phyloP scores from a whole-genome alignment of 1,140 invertebrate species.

The Drosophila busckii region DNA sequence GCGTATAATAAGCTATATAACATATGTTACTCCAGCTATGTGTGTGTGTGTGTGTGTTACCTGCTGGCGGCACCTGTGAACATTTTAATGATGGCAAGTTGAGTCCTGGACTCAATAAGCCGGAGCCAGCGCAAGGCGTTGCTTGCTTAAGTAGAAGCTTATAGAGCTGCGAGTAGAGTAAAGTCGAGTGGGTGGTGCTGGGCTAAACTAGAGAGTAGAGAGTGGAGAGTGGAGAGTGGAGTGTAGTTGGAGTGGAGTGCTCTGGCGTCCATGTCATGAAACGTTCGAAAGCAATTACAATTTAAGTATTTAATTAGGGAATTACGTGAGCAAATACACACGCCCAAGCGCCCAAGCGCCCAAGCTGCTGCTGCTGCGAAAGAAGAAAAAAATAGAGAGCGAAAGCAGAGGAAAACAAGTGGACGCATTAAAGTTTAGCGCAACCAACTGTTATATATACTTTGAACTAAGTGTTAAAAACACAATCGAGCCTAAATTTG shows the following conservation, averaged over 20 bases:
- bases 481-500: no score
- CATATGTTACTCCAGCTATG: conserved; percentile 17
- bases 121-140: background rate
- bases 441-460: no score
- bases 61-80: conserved; percentile 28
- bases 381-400: background rate
- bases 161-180: background rate
- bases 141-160: background rate
- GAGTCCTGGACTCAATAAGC: conserved; percentile 12
- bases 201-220: no score
- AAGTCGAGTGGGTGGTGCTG: no score
- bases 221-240: no score
- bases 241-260: no score
- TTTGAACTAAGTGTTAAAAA: no score
- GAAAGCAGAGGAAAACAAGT: background rate
- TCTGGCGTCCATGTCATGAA: conserved; percentile 24
- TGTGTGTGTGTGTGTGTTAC: background rate
- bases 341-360: no score
- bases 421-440: no score
- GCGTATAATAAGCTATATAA: conserved; percentile 29
- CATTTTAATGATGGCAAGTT: conserved; percentile 53
- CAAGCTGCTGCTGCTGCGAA: no score
- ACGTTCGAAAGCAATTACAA: conserved; percentile 74
- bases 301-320: conserved; percentile 77
- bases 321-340: conserved; percentile 74